These are phyloP conservation scores for Anthrax anthrax DNA, from an alignment of 2,888 invertebrate species.

Conservation along the genomic window DNA sequence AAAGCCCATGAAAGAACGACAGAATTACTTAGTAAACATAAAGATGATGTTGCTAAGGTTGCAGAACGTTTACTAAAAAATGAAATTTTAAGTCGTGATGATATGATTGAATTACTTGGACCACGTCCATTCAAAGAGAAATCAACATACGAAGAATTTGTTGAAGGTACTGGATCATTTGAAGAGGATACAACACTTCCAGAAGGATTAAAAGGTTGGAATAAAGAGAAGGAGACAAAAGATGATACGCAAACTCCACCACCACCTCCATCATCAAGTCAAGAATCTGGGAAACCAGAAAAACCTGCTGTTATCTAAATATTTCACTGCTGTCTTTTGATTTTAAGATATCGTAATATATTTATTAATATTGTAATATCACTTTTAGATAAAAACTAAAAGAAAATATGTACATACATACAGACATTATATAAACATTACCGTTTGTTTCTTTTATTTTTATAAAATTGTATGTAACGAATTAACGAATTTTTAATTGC, in stretches of 20 bases:
- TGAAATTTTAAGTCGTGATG: conserved; percentile 88
- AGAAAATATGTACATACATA: too few relatives aligned
- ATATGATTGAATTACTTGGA: conserved; percentile 94
- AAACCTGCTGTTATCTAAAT: too few relatives aligned
- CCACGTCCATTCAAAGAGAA: conserved; percentile 94
- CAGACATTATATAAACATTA: too few relatives aligned
- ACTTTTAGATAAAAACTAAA: too few relatives aligned
- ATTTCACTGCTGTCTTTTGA: too few relatives aligned
- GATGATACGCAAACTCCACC: conserved; percentile 5
- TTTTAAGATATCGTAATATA: too few relatives aligned
- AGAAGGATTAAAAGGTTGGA: conserved; percentile 92
- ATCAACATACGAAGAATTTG: conserved; percentile 98
- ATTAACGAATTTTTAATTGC: too few relatives aligned
- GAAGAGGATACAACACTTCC: conserved; percentile 93
- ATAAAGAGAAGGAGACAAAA: conserved; percentile 45
- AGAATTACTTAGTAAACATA: conserved; percentile 61
- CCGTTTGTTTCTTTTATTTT: too few relatives aligned
- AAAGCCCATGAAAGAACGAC: conserved; percentile 70
- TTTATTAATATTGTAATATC: too few relatives aligned
- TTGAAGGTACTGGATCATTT: conserved; percentile 93
- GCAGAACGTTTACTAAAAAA: conserved; percentile 80
- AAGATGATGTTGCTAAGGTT: conserved; percentile 73
- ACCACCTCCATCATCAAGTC: conserved; percentile 7
- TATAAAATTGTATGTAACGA: too few relatives aligned
- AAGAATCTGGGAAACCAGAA: too few relatives aligned